Base-by-base conservation (phyloP, 2,113 vertebrate genomes). In the Zapus hudsonius region DNA sequence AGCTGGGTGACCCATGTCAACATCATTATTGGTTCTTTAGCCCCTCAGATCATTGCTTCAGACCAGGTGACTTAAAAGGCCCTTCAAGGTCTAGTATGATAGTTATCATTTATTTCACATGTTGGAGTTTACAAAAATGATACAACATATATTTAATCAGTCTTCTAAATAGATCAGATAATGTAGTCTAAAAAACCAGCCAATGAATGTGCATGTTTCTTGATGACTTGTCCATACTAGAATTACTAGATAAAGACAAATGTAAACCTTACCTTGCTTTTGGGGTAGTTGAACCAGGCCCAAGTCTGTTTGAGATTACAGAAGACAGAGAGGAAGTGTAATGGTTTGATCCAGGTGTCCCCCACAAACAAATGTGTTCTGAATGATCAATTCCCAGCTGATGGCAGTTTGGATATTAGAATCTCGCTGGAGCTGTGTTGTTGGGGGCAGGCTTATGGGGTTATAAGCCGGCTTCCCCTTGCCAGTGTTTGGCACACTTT, bases 271-370 rank as follows among this genome's bases (percentile, higher is more conserved):
- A 0, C 67, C 94, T 96, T 70, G 10, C 4, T 40, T 19, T 33
- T 76, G 80, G 86, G 69, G 29, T 52, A 3, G 87, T 95, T 84
- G 84, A 11, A 61, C 3, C 80, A 78, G 27, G n/a, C 29, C n/a
- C 74, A 66, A 42, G 61, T 36, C 80, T 83, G 88, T 70, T 29
- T 78, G n/a, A 90, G 72, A 55, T 87, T 82, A 27, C 64, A 57
- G 78, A 84, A 55, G 4, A 12, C 38, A 38, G 36, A 10, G 83
- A 23, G 63, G 25, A 57, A 4, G 4, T n/a, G n/a, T n/a, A n/a
- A n/a, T n/a, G n/a, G n/a, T n/a, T n/a, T n/a, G n/a, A n/a, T n/a
- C n/a, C n/a, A n/a, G n/a, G n/a, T n/a, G n/a, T n/a, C n/a, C n/a
- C n/a, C n/a, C n/a, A n/a, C n/a, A n/a, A n/a, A n/a, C n/a, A n/a